A percentile compares a stretch with the other conserved stretches of the same genome.
phyloP scores from a whole-genome alignment of 2,888 invertebrate species.

The Tetrapedia diversipes region DNA sequence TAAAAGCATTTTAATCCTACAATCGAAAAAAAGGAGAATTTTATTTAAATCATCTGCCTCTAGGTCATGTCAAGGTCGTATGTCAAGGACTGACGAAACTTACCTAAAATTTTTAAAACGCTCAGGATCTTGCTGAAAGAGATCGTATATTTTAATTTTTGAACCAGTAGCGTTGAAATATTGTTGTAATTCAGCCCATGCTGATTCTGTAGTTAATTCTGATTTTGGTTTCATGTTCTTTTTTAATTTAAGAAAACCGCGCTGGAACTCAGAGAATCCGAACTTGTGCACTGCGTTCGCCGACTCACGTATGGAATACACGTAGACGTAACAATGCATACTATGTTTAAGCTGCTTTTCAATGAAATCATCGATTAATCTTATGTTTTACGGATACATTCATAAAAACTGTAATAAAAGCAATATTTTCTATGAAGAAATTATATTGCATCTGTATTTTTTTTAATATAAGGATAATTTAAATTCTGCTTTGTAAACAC shows the following conservation, averaged over 20 bases:
- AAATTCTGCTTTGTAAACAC: neutral
- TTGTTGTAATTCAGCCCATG: slow-evolving; percentile 90
- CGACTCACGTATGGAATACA: slow-evolving; percentile 3
- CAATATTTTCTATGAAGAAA: neutral
- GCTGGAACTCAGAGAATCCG: slow-evolving; percentile 17
- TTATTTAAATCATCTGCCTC: slow-evolving; percentile 15
- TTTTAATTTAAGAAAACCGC: slow-evolving; percentile 34
- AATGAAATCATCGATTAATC: slow-evolving; percentile 15
- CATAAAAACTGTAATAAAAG: slow-evolving; percentile 24
- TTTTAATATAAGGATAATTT: neutral
- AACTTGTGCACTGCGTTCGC: slow-evolving; percentile 12
- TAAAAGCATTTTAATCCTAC: no score
- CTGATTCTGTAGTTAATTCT: slow-evolving; percentile 86
- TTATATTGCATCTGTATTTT: neutral
- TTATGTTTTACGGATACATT: neutral
- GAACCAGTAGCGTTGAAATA: slow-evolving; percentile 89
- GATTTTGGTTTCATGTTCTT: slow-evolving; percentile 84
- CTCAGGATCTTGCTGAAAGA: slow-evolving; percentile 91
- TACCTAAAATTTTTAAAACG: slow-evolving; percentile 97
- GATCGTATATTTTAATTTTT: slow-evolving; percentile 90
- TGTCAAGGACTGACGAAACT: slow-evolving; percentile 62
- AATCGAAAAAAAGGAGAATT: no score
- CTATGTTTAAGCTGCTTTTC: slow-evolving; percentile 23
- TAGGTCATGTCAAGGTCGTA: slow-evolving; percentile 78
- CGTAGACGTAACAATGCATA: slow-evolving; percentile 5